Percentiles rank a stretch among this genome's conserved stretches.
These are phyloP conservation scores for Biston stratarius DNA, from an alignment of 2,888 invertebrate genomes.

Conservation along the genomic window DNA sequence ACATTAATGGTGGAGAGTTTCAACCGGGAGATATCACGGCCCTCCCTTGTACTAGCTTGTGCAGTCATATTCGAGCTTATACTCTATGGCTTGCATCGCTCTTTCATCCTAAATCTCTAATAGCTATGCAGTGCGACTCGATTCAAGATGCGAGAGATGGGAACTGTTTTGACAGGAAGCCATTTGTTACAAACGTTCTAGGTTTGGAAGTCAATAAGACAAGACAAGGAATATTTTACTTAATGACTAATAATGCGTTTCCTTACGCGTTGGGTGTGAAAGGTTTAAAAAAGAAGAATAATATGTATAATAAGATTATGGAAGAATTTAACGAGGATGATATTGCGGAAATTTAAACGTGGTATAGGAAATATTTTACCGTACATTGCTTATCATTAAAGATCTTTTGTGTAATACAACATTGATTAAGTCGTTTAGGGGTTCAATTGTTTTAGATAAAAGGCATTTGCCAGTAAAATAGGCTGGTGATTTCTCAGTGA, in stretches of 20 bases:
- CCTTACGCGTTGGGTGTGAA: conserved; percentile 9
- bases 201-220: conserved; percentile 44
- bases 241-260: conserved; percentile 32
- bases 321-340: background rate
- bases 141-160: conserved; percentile 45
- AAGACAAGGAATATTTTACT: conserved; percentile 54
- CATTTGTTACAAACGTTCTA: conserved; percentile 40
- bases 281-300: conserved; percentile 1
- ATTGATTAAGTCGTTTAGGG: no score
- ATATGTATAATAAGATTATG: background rate
- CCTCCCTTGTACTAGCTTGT: background rate
- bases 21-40: background rate
- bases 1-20: conserved; percentile 10
- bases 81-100: background rate
- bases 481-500: no score
- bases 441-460: no score
- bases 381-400: no score
- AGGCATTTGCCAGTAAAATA: no score
- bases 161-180: conserved; percentile 47
- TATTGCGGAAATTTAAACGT: background rate
- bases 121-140: conserved; percentile 27
- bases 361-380: background rate
- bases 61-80: background rate
- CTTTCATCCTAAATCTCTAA: background rate
- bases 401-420: no score